phyloP scores from a whole-genome alignment of 2,888 invertebrate genomes.

The Incurvaria masculella region DNA sequence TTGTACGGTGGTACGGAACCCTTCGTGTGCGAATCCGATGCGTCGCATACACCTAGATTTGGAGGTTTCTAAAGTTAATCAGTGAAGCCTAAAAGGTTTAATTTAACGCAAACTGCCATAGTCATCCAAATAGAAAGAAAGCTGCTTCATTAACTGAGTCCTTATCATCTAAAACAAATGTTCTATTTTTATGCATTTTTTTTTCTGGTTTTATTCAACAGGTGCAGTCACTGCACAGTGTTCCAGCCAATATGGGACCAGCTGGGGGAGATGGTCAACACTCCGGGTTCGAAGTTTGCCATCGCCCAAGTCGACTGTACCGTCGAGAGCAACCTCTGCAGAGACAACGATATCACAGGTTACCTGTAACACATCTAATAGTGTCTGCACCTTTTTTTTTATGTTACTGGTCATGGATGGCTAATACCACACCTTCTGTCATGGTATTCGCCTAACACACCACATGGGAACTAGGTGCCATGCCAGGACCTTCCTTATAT shows the following conservation, averaged over 20 bases:
- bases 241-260: constrained; percentile 75
- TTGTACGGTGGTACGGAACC: no score
- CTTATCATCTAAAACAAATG: no score
- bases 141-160: no score
- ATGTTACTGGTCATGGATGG: background rate
- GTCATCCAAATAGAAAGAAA: no score
- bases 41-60: no score
- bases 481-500: background rate
- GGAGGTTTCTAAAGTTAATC: no score
- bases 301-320: constrained; percentile 84
- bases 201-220: constrained; percentile 26
- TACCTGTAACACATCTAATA: no score
- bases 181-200: constrained; percentile 6
- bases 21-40: no score
- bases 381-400: no score
- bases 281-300: constrained; percentile 60
- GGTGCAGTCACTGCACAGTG: constrained; percentile 84
- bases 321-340: constrained; percentile 63
- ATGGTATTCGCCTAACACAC: background rate
- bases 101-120: no score
- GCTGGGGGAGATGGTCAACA: constrained; percentile 65
- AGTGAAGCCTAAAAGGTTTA: no score
- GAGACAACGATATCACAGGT: constrained; percentile 73
- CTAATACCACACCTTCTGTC: background rate
- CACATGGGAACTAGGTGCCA: background rate